These are phyloP conservation scores for Corapipo altera DNA, from an alignment of 2,113 vertebrate species.

Conservation along the genomic window DNA sequence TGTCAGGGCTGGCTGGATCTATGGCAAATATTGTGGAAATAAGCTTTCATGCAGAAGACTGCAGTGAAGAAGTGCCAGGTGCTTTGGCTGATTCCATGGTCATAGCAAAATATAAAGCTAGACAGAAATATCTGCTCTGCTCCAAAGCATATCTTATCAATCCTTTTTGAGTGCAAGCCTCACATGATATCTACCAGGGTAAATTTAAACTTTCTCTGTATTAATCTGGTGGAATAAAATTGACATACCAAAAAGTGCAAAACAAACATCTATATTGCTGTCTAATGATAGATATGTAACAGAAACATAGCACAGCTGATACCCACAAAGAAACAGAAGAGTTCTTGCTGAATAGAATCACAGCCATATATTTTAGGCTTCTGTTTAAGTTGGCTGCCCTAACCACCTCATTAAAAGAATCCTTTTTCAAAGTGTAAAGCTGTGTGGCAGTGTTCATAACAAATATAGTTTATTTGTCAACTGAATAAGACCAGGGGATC, in stretches of 20 bases:
- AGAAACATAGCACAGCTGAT: not conserved
- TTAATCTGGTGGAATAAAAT: not conserved
- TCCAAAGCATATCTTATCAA: not conserved
- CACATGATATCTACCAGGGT: not conserved
- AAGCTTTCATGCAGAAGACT: not conserved
- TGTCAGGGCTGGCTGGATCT: not conserved
- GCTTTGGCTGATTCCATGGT: not conserved
- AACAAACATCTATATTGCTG: not conserved
- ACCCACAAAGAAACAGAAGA: not conserved
- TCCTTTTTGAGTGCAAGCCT: not conserved
- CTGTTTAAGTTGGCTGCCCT: not conserved
- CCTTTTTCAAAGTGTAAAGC: not conserved
- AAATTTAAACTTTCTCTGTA: not conserved
- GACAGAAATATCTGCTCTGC: not conserved
- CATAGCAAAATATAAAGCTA: not conserved
- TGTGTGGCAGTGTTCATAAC: not conserved
- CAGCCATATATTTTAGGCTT: not conserved
- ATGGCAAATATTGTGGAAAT: not conserved
- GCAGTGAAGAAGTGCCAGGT: not conserved
- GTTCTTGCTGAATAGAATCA: not conserved
- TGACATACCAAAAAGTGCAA: not conserved
- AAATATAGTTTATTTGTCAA: not conserved
- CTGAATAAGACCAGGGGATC: not conserved
- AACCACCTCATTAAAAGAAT: not conserved
- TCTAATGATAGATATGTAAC: not conserved